Percentiles rank a stretch among this genome's conserved stretches.
Conservation (phyloP, 2,113 vertebrate species). For the Hemiprocne comata region DNA sequence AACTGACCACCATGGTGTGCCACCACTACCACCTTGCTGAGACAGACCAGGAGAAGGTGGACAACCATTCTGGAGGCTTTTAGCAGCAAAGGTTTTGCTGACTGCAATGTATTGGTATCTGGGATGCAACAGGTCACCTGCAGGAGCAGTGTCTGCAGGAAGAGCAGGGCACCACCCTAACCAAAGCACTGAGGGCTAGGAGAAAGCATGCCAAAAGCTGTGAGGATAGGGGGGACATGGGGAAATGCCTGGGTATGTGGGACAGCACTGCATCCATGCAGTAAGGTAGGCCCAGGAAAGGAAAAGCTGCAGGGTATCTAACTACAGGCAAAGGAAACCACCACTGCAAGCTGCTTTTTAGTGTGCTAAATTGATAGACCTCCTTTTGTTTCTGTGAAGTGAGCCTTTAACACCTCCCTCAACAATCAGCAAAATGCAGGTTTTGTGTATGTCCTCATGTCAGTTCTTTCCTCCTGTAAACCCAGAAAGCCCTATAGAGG, state of each 20-base stretch:
- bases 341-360: background rate
- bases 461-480: background rate
- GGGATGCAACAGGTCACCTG: background rate
- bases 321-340: background rate
- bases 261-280: background rate
- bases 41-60: background rate
- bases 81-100: background rate
- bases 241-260: background rate
- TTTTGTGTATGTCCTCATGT: background rate
- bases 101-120: background rate
- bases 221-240: accelerated
- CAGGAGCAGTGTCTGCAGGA: background rate
- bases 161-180: background rate
- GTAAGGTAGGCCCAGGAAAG: background rate
- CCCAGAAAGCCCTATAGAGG: background rate
- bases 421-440: background rate
- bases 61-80: background rate
- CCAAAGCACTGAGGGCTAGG: background rate
- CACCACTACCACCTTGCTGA: background rate
- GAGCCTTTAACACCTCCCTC: background rate
- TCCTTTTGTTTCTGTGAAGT: background rate
- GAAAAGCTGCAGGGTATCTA: background rate
- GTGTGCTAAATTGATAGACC: background rate
- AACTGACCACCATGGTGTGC: background rate
- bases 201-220: background rate